Percentiles rank a stretch among this genome's conserved stretches.
These are phyloP conservation scores for Cyprinodon brontotheroides DNA, from an alignment of 2,113 vertebrate genomes.

Conservation along the genomic window DNA sequence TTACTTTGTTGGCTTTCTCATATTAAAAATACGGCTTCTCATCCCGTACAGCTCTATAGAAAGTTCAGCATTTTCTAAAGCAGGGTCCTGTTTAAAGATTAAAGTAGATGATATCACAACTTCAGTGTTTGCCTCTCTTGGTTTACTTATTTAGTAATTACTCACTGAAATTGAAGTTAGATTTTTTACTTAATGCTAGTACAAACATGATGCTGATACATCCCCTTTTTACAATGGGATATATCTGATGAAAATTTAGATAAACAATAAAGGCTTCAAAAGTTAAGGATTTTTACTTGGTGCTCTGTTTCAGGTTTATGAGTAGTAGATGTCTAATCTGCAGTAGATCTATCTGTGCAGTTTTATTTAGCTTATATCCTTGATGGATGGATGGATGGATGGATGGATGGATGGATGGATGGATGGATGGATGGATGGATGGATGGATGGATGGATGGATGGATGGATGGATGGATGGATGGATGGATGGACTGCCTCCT, in stretches of 20 bases:
- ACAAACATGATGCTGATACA: not conserved
- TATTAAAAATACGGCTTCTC: slow-evolving; percentile 5
- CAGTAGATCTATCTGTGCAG: not conserved
- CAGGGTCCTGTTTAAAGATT: not conserved
- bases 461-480: too few relatives aligned
- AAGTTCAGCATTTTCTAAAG: not conserved
- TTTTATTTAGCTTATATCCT: not conserved
- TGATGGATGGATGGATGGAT: not conserved
- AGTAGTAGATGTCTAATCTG: not conserved
- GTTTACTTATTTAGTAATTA: not conserved
- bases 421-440: too few relatives aligned
- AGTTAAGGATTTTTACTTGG: not conserved
- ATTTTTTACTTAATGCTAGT: not conserved
- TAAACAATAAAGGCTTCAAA: not conserved
- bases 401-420: too few relatives aligned
- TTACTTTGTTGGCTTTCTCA: slow-evolving; percentile 23
- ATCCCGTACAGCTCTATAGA: not conserved
- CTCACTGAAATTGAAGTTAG: not conserved
- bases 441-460: too few relatives aligned
- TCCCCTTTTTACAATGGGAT: not conserved
- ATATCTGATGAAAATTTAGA: not conserved
- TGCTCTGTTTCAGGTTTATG: not conserved
- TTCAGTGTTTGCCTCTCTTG: not conserved
- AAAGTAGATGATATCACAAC: not conserved
- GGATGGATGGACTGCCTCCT: too few relatives aligned